phyloP scores from a whole-genome alignment of 1,140 invertebrate species.

The Harpegnathos saltator region DNA sequence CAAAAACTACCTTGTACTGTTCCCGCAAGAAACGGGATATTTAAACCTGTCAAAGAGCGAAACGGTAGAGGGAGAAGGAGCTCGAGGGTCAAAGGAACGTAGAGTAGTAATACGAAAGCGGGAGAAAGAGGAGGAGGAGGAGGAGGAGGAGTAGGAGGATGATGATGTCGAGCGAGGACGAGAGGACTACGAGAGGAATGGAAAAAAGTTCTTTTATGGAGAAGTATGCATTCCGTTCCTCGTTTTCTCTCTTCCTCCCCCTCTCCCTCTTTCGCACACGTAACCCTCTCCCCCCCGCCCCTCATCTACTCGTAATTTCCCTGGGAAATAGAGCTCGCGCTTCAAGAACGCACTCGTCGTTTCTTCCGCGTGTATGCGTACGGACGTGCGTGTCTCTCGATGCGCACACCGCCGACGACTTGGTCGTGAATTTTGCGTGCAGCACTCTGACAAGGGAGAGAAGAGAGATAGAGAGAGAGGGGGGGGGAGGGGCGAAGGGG shows the following conservation, averaged over 20 bases:
- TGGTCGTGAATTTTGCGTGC: conserved; percentile 18
- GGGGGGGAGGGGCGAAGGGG: background rate
- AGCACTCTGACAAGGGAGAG: conserved; percentile 17
- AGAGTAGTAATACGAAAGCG: background rate
- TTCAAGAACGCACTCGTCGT: conserved; percentile 68
- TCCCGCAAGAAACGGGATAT: conserved; percentile 15
- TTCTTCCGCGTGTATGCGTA: background rate
- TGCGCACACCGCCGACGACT: conserved; percentile 33
- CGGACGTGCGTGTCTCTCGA: conserved; percentile 45
- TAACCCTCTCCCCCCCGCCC: conserved; percentile 26
- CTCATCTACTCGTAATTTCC: conserved; percentile 61
- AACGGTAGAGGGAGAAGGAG: conserved; percentile 9
- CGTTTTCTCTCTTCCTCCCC: conserved; percentile 31
- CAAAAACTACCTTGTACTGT: background rate
- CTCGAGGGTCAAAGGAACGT: background rate
- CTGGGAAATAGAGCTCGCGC: conserved; percentile 68
- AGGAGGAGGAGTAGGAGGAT: too few species aligned
- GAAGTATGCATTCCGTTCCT: conserved; percentile 49
- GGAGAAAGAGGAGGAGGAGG: conserved; percentile 23
- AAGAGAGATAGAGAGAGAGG: background rate
- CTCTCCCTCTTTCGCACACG: conserved; percentile 11
- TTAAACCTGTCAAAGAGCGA: background rate
- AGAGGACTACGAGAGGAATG: conserved; percentile 45
- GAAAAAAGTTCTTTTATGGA: conserved; percentile 75
- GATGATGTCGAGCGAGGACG: conserved; percentile 43